Conservation (phyloP, 2,888 invertebrate species). For the Balanococcus diminutus region DNA sequence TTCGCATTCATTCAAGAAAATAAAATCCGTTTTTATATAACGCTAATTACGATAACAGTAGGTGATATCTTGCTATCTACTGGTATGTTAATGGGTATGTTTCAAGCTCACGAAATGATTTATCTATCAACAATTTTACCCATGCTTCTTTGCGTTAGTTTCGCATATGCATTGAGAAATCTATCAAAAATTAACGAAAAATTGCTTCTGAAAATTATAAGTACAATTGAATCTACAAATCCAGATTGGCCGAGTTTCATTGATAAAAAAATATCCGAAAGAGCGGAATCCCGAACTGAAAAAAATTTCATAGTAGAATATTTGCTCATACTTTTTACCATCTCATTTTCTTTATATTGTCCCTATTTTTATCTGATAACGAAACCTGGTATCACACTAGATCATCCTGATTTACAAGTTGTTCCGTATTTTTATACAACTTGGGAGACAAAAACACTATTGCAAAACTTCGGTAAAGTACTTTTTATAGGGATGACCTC, state of each 20-base stretch:
- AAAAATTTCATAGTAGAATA: too few species aligned
- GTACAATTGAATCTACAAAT: background rate
- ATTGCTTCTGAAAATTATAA: background rate
- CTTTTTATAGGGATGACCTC: too few species aligned
- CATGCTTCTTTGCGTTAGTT: background rate
- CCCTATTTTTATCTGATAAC: background rate
- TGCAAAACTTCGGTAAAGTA: too few species aligned
- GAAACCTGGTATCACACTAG: background rate
- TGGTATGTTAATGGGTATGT: too few species aligned
- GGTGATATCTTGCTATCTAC: background rate
- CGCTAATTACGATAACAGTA: background rate
- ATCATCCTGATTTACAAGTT: background rate
- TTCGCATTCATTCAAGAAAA: background rate
- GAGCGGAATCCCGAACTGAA: too few species aligned
- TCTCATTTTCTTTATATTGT: background rate
- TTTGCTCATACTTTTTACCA: background rate
- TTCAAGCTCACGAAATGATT: background rate
- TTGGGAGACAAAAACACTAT: background rate
- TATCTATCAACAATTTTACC: background rate
- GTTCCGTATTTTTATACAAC: background rate
- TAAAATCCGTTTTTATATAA: background rate
- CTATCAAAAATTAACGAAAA: conserved; percentile 12
- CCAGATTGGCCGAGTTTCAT: background rate
- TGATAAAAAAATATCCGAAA: too few species aligned
- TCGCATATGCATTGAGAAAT: background rate